phyloP scores from a whole-genome alignment of 1,140 invertebrate genomes.

The Hormaphis cornu region DNA sequence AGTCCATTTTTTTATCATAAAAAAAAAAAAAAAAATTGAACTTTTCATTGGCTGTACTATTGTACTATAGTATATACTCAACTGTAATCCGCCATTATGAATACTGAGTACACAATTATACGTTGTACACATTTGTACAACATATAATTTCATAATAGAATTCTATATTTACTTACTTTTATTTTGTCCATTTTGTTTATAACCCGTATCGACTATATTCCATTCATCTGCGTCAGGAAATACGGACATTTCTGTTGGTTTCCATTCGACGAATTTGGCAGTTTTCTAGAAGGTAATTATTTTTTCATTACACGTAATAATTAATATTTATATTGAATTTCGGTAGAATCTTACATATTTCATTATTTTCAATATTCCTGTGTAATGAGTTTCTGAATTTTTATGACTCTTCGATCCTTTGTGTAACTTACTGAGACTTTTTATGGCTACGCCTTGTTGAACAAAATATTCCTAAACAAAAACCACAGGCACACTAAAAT shows the following conservation, averaged over 20 bases:
- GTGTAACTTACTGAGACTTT: slow-evolving; percentile 26
- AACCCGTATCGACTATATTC: slow-evolving; percentile 66
- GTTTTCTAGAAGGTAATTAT: slow-evolving; percentile 41
- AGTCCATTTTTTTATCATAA: too few species aligned
- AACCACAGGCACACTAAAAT: too few species aligned
- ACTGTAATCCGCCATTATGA: too few species aligned
- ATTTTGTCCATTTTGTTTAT: slow-evolving; percentile 45
- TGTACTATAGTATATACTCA: too few species aligned
- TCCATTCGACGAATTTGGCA: slow-evolving; percentile 64
- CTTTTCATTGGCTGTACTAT: too few species aligned
- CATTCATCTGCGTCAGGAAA: slow-evolving; percentile 71
- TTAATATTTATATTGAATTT: neutral
- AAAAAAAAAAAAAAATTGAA: too few species aligned
- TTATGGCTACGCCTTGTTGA: slow-evolving; percentile 25
- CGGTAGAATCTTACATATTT: slow-evolving; percentile 8
- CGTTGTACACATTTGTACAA: too few species aligned
- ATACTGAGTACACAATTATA: too few species aligned
- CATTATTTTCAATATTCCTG: slow-evolving; percentile 3
- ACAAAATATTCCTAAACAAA: slow-evolving; percentile 29
- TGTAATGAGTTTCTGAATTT: slow-evolving; percentile 21
- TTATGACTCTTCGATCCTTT: slow-evolving; percentile 15
- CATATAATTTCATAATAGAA: neutral
- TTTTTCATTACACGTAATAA: neutral
- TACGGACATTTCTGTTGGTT: slow-evolving; percentile 60
- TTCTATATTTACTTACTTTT: slow-evolving; percentile 44